Conservation (phyloP, 2,888 invertebrate genomes). For the Celastrina argiolus region DNA sequence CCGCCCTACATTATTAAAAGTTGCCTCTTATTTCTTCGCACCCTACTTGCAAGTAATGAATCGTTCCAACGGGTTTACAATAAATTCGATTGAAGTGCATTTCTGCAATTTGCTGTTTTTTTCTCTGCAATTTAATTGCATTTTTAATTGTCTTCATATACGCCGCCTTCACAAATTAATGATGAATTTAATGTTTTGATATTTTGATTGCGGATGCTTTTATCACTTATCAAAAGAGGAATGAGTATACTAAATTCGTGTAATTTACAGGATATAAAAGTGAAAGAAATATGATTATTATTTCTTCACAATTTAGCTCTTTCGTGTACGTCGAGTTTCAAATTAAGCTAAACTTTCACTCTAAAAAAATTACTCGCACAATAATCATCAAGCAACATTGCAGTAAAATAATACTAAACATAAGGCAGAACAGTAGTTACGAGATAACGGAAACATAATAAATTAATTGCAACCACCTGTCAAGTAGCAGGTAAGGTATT, state of each 20-base stretch:
- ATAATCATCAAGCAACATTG: neutral
- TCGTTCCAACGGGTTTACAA: constrained; percentile 58
- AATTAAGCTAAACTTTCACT: neutral
- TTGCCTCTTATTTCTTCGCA: constrained; percentile 64
- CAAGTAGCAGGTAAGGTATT: constrained; percentile 38
- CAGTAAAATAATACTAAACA: neutral
- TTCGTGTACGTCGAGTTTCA: too few relatives aligned
- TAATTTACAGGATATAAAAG: too few relatives aligned
- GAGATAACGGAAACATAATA: constrained; percentile 26
- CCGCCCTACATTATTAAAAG: constrained; percentile 75
- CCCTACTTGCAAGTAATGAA: constrained; percentile 56
- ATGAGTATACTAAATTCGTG: too few relatives aligned
- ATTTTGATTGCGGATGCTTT: too few relatives aligned
- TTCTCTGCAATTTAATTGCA: constrained; percentile 41
- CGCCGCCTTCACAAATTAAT: neutral
- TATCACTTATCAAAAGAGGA: too few relatives aligned
- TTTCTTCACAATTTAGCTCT: too few relatives aligned
- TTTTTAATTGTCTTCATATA: neutral
- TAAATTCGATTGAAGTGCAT: constrained; percentile 44
- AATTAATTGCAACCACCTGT: constrained; percentile 57
- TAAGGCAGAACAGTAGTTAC: constrained; percentile 1
- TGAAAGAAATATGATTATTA: too few relatives aligned
- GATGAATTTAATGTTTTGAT: too few relatives aligned
- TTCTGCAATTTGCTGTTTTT: constrained; percentile 41
- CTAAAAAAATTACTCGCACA: neutral